These are phyloP conservation scores for Trichogramma evanescens DNA, from an alignment of 2,888 invertebrate species.

Conservation along the genomic window DNA sequence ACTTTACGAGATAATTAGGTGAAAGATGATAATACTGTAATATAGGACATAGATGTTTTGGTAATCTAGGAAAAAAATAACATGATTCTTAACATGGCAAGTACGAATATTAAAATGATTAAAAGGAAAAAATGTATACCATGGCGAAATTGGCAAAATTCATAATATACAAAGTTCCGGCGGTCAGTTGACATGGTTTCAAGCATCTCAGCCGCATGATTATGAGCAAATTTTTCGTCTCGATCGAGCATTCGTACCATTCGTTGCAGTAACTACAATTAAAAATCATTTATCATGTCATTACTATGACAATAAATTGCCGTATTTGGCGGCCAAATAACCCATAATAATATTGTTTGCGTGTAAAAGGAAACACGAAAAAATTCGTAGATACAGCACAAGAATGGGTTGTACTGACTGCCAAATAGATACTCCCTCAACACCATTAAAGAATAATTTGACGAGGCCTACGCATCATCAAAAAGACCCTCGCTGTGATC, in stretches of 20 bases:
- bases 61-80: neutral
- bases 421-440: too few species aligned
- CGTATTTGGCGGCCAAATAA: neutral
- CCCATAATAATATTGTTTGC: too few species aligned
- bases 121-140: neutral
- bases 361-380: too few species aligned
- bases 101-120: neutral
- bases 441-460: too few species aligned
- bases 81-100: neutral
- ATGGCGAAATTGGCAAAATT: constrained; percentile 7
- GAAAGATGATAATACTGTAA: constrained; percentile 4
- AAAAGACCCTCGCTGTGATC: constrained; percentile 1
- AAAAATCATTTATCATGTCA: neutral
- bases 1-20: neutral
- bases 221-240: neutral
- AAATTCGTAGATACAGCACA: too few species aligned
- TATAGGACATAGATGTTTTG: constrained; percentile 3
- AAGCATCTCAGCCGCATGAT: constrained; percentile 1
- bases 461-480: constrained; percentile 2
- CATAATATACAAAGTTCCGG: constrained; percentile 7
- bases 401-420: too few species aligned
- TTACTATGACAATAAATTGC: neutral
- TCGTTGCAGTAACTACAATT: neutral
- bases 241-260: neutral
- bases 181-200: constrained; percentile 7